Evolutionary conservation across 1,140 invertebrate species (phyloP), one percentile per base, ranked within the genome.

Genomic region (Triops longicaudatus): DNA sequence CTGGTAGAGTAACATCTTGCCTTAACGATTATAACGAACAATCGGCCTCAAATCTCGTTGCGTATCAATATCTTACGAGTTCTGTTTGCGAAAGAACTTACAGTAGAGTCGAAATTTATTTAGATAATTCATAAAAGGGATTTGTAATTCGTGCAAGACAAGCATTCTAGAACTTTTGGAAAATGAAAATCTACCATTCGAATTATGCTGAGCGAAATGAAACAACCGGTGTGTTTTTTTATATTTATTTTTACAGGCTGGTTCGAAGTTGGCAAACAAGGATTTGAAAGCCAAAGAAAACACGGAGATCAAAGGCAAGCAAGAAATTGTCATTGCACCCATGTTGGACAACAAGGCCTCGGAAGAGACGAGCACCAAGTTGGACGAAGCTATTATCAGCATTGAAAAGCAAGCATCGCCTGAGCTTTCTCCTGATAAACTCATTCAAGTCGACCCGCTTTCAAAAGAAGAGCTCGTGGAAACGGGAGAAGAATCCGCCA

Each of bases 351-450:
- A 75, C 41, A 75, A 63, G 85, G 83, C 73, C 83, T 76, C 31
- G 31, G 31, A 87, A 86, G 79, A 85, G 85, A 78, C 86, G 85
- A 81, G 83, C 86, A 81, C 85, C 86, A 63, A 63, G 50, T 63
- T 63, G 50, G 14, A 63, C 14, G 50, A 63, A 63, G 50, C 50
- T 14, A 22, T 63, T 63, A 22, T 63, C 50, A 63, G 22, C 22
- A 63, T 63, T 22, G 50, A 63, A 22, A 63, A 63, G n/a, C 50
- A 63, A 63, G 50, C 14, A 22, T 63, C 50, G 14, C 17, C 22
- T 63, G 83, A 85, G 77, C 84, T 81, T 80, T 83, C 84, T 82
- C 82, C 84, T 82, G 86, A 85, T 82, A 86, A 86, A 83, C 80
- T 84, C 41, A 81, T 82, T 28, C 82, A 82, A 73, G 79, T 82